Evolutionary conservation across 2,113 vertebrate genomes (phyloP), one percentile per base, ranked within the genome.

Genomic region (Progne subis): DNA sequence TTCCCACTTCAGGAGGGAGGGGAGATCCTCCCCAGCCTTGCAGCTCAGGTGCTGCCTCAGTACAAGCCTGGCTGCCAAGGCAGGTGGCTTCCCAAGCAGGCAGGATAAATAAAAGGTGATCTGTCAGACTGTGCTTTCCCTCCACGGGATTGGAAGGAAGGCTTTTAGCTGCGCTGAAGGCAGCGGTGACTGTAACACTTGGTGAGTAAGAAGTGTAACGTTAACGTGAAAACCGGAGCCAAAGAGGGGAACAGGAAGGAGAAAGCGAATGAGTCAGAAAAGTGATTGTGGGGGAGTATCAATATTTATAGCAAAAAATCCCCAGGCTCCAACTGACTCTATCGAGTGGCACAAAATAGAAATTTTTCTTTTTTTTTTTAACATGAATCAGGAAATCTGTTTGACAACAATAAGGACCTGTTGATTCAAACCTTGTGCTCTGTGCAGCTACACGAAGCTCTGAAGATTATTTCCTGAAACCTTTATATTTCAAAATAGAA

Each of bases 271-370:
- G 94, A 93, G 88, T 97, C 95, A 97, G 79, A 93, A 68, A 5
- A 84, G 80, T 34, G 37, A 95, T 95, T 96, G 74, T 1, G 39
- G 70, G 61, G 86, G 96, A 1, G 71, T 44, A 34, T 85, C 81
- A 95, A 96, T 92, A 94, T 95, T 95, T 97, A 92, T 93, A 92
- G 86, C 90, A 93, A 83, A n/a, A 64, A 72, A 64, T 95, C 91
- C 71, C 64, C 59, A 69, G 72, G 74, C 85, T 92, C 84, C 72
- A 80, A 37, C 57, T 65, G 69, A 88, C 60, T 78, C 72, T 89
- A 14, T 65, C 64, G 67, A 57, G 75, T 67, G n/a, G 57, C 53
- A 86, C 6, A 11, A 82, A 78, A 56, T 25, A 55, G 55, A 70
- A 59, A 21, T 34, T 5, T 37, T 77, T 37, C 69, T n/a, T n/a